Base-by-base conservation (phyloP, 2,888 invertebrate genomes). In the Caenorhabditis uteleia region DNA sequence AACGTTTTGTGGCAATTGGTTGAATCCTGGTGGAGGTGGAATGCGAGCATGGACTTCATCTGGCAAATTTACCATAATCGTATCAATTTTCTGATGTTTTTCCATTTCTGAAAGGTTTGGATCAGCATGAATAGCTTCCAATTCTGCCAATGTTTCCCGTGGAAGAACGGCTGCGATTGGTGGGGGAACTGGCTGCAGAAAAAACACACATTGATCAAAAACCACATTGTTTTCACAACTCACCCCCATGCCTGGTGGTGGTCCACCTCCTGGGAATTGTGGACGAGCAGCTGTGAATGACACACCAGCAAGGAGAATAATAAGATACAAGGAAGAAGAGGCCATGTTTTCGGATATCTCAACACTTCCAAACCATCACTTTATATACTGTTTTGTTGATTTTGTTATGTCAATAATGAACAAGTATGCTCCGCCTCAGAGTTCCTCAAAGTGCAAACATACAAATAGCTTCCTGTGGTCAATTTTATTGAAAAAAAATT, bases 21-120 rank as follows among this genome's bases (percentile, higher is more conserved):
- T 55, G 56, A 80, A 79, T 34, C 79, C 80, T 27, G 80, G 80
- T 21, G 79, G 79, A 18, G 74, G 66, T 20, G 80, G 80, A 18
- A 80, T 73, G 23, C 70, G 55, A 29, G 79, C 78, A 36, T 76
- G 71, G 26, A 78, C 45, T 42, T 80, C 80, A 5, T 65, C 72
- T 2, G 80, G 80, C 8, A 80, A 56, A n/a, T 73, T 59, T 27
- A 65, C 70, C 77, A 80, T 74, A 43, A 80, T 71, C 27, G 69
- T 49, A 51, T 80, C 78, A 44, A 80, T 79, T 34, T 74, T 71
- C 27, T 73, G 62, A 56, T 77, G 77, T 45, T 79, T 79, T 34
- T 79, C 74, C 21, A 62, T 49, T 46, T 72, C 53, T 33, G 59
- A 61, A 21, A 78, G 68, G 8, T 58, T 44, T 5, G 39, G 43